Percentiles rank a stretch among this genome's conserved stretches.
phyloP scores from a whole-genome alignment of 2,113 vertebrate genomes.

The Heloderma charlesbogerti region DNA sequence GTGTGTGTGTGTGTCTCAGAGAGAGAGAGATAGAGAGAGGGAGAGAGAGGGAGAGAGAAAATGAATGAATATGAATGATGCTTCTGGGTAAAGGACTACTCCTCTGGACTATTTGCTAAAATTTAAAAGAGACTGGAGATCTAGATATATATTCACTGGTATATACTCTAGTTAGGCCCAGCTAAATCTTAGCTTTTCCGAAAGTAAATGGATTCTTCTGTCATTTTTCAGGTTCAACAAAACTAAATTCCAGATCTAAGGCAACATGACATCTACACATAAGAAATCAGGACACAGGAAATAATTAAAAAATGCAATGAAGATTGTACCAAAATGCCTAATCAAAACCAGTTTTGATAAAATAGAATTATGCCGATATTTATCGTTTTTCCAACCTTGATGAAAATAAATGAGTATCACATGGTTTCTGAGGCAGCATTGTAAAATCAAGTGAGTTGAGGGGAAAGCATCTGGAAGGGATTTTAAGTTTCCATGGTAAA shows the following conservation, averaged over 20 bases:
- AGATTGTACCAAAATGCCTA: background rate
- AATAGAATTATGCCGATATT: conserved; percentile 49
- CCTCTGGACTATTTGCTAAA: too few relatives aligned
- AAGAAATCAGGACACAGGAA: background rate
- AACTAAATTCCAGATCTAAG: background rate
- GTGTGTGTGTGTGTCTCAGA: too few relatives aligned
- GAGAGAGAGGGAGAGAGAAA: too few relatives aligned
- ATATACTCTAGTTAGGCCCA: too few relatives aligned
- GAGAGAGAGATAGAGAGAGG: too few relatives aligned
- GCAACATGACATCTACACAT: background rate
- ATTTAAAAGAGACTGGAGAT: too few relatives aligned
- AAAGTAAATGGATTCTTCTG: background rate
- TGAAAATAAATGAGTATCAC: conserved; percentile 55
- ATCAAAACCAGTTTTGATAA: conserved; percentile 38
- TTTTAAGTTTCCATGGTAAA: conserved; percentile 57
- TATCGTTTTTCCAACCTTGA: conserved; percentile 41
- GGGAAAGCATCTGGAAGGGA: conserved; percentile 68
- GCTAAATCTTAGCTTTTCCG: background rate
- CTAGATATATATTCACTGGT: too few relatives aligned
- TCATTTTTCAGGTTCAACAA: background rate
- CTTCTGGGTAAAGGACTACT: too few relatives aligned
- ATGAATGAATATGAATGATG: too few relatives aligned
- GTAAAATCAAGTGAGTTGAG: conserved; percentile 20
- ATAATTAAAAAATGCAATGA: background rate
- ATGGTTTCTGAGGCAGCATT: conserved; percentile 49